Evolutionary conservation across 2,797 vertebrate species (phyloP), one percentile per base, ranked within the genome.

Genomic region (Ataeniobius toweri): DNA sequence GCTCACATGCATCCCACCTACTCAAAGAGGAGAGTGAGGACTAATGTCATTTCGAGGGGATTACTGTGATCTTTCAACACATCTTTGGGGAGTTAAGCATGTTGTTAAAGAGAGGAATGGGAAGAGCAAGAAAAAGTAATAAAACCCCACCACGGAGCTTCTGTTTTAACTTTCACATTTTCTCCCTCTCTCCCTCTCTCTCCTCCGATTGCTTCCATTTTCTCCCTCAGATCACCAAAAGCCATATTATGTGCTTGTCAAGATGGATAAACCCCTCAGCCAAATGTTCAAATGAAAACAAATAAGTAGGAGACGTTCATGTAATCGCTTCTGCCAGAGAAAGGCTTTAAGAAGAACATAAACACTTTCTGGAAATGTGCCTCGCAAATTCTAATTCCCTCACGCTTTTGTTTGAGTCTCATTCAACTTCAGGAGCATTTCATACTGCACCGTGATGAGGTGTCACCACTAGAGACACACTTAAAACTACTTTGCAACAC

Each of bases 1-100:
- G 95, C 94, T 94, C 90, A 83, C 91, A 92, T 92, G 85, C 89
- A 92, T 93, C 90, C 94, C 95, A 95, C 95, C 95, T 95, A 96
- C 95, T 95, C 94, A 95, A 92, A 94, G 88, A 94, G 90, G 86
- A 92, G 93, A 93, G 92, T 94, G 90, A 95, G 89, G 92, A 93
- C 95, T 95, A 94, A 95, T 95, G 96, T 95, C 94, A 95, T 96
- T 96, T 95, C 83, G 93, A 95, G 93, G 94, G 95, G 95, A 95
- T 96, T 95, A 96, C 93, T 93, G 91, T 89, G 93, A 94, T 95
- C 93, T 95, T 94, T 93, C 91, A 93, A 92, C 92, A 91, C 92
- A 94, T 95, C 93, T 95, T 94, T 93, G 88, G 91, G 92, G 93
- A 93, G 92, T 93, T 94, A 93, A 93, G 92, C 89, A 83, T 92